phyloP scores from a whole-genome alignment of 2,113 vertebrate genomes.

The Hydrochoerus hydrochaeris region DNA sequence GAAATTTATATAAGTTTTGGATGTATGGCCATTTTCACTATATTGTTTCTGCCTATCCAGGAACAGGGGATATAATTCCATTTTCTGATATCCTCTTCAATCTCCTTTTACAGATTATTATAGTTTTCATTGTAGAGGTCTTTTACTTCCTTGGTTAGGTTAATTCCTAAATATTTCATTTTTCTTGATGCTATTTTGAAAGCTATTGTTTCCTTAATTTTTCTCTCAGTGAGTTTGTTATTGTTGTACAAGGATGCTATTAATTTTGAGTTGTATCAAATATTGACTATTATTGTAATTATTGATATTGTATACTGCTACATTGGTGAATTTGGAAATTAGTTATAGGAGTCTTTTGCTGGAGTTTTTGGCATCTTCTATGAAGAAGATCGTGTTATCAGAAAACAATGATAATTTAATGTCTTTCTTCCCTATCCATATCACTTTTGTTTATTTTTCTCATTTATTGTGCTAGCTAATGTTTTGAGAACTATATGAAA shows the following conservation, averaged over 20 bases:
- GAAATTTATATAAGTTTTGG: not conserved
- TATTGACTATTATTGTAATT: not conserved
- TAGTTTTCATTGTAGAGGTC: not conserved
- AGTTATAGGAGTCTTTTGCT: not conserved
- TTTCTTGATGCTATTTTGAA: not conserved
- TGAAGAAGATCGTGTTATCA: not conserved
- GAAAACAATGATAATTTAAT: not conserved
- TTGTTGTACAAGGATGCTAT: not conserved
- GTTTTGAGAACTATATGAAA: not conserved
- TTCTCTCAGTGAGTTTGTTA: not conserved
- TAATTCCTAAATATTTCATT: not conserved
- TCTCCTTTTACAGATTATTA: not conserved
- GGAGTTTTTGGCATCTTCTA: not conserved
- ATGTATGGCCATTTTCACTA: not conserved
- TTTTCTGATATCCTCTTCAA: not conserved
- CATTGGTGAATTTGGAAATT: not conserved
- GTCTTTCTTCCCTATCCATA: not conserved
- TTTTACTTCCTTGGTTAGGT: not conserved
- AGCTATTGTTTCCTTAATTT: not conserved
- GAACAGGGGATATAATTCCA: not conserved
- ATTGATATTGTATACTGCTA: not conserved
- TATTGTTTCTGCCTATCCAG: not conserved
- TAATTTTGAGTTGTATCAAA: not conserved
- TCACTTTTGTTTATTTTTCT: not conserved
- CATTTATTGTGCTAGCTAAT: not conserved